phyloP scores from a whole-genome alignment of 2,888 invertebrate species.

The Tenthredo amoena region DNA sequence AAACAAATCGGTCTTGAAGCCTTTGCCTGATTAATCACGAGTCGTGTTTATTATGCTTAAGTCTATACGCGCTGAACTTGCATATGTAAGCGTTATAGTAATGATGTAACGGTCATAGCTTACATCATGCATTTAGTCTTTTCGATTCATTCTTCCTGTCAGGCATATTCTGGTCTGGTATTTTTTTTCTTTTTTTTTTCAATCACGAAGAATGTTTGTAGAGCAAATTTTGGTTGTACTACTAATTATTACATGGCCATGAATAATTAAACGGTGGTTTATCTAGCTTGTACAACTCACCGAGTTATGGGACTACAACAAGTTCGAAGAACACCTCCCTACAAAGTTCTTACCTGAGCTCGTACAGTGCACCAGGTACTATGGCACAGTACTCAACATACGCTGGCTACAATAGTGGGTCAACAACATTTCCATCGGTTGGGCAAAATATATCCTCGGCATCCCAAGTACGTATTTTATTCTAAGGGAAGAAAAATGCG shows the following conservation, averaged over 20 bases:
- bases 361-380: slow-evolving; percentile 73
- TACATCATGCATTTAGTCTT: neutral
- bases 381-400: slow-evolving; percentile 76
- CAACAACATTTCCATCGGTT: slow-evolving; percentile 73
- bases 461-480: slow-evolving; percentile 68
- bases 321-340: slow-evolving; percentile 72
- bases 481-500: neutral
- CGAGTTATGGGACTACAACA: slow-evolving; percentile 71
- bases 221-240: neutral
- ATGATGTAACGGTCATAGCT: neutral
- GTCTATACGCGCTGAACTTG: neutral
- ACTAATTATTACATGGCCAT: neutral
- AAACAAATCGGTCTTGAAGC: neutral
- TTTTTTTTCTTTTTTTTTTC: neutral
- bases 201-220: neutral
- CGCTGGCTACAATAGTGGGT: slow-evolving; percentile 73
- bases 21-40: neutral
- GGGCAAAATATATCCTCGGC: slow-evolving; percentile 75
- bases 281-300: slow-evolving; percentile 73
- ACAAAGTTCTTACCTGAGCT: slow-evolving; percentile 73
- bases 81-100: neutral
- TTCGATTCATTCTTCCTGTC: neutral
- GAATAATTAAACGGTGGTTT: neutral
- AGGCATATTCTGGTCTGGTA: neutral
- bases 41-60: slow-evolving; percentile 17